Conservation (phyloP, 2,888 invertebrate species). For the Rotaria macrura region DNA sequence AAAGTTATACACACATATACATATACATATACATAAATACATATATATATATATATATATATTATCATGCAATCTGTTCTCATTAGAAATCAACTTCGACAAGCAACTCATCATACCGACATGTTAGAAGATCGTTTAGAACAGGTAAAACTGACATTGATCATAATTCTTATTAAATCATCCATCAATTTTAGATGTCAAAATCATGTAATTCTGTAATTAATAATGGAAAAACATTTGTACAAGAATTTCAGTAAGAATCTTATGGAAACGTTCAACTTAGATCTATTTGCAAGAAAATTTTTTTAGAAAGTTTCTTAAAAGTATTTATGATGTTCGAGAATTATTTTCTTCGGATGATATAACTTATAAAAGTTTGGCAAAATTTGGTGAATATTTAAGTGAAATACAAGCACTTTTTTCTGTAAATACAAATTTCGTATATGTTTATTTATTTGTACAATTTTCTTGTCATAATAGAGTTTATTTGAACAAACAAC, state of each 20-base stretch:
- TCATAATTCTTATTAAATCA: background rate
- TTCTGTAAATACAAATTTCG: background rate
- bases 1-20: no score
- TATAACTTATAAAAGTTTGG: background rate
- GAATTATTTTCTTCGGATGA: conserved; percentile 17
- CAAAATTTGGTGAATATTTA: conserved; percentile 5
- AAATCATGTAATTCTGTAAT: background rate
- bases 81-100: background rate
- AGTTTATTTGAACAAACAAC: conserved; percentile 13
- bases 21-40: no score
- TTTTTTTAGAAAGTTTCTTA: conserved; percentile 2
- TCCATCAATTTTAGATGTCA: background rate
- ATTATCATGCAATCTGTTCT: background rate
- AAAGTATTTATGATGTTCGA: conserved; percentile 9
- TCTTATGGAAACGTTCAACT: background rate
- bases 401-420: conserved; percentile 10
- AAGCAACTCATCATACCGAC: conserved; percentile 10
- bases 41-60: no score
- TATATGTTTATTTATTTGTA: background rate
- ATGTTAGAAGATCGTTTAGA: background rate
- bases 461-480: background rate
- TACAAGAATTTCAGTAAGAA: background rate
- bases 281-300: background rate
- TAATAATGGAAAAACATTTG: background rate
- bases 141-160: background rate